phyloP scores from a whole-genome alignment of 2,113 vertebrate species.

The Pachypanchax playfairii region DNA sequence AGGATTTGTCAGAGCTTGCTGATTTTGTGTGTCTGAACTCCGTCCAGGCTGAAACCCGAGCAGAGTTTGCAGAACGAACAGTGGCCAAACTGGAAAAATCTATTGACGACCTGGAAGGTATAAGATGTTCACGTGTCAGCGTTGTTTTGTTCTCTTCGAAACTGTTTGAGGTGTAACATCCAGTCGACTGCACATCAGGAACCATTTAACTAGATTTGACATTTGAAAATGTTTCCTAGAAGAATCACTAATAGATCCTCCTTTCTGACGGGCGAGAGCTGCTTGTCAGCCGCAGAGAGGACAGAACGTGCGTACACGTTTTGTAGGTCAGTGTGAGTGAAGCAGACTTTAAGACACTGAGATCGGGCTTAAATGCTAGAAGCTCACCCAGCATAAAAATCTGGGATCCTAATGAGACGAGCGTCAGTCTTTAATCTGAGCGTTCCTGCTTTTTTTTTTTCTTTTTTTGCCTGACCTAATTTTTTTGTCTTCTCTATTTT shows the following conservation, averaged over 20 bases:
- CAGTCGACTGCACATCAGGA: conserved; percentile 11
- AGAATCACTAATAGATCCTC: conserved; percentile 18
- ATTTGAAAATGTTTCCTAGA: conserved; percentile 17
- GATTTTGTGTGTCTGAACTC: conserved; percentile 34
- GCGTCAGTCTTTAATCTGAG: conserved; percentile 50
- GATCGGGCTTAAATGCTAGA: conserved; percentile 15
- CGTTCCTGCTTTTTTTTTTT: conserved; percentile 59
- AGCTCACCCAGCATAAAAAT: conserved; percentile 26
- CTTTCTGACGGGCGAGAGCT: conserved; percentile 31
- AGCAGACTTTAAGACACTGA: conserved; percentile 36
- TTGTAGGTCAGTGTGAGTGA: conserved; percentile 40
- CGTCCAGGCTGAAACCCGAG: conserved; percentile 94
- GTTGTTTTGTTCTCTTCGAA: neutral
- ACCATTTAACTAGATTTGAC: neutral
- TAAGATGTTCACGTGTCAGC: no score
- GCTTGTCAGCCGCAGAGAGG: conserved; percentile 38
- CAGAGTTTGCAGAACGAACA: conserved; percentile 96
- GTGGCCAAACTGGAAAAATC: conserved; percentile 98
- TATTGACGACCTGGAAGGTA: conserved; percentile 99
- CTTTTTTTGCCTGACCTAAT: conserved; percentile 60
- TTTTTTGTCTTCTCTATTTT: conserved; percentile 56
- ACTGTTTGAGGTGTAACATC: neutral
- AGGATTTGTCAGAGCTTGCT: conserved; percentile 6
- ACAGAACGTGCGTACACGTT: conserved; percentile 46
- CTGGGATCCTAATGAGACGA: conserved; percentile 9